Conservation (phyloP, 2,113 vertebrate species). For the Numida meleagris region DNA sequence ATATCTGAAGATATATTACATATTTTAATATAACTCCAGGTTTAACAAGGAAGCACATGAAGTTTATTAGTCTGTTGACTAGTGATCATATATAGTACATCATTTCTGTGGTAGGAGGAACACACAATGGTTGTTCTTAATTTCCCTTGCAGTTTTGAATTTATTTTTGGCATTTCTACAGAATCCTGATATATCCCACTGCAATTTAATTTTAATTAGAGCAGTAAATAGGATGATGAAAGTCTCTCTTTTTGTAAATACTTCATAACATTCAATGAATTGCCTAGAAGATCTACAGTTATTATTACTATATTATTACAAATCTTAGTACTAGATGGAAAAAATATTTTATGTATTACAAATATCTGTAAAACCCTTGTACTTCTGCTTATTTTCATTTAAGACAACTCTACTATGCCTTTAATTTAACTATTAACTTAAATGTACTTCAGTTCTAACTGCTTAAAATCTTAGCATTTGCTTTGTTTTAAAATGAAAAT, state of each 20-base stretch:
- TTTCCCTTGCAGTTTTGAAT: background rate
- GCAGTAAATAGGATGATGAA: background rate
- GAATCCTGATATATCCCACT: slow-evolving; percentile 13
- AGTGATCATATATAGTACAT: background rate
- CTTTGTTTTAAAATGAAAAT: background rate
- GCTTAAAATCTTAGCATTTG: background rate
- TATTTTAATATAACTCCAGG: slow-evolving; percentile 29
- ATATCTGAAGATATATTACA: slow-evolving; percentile 32
- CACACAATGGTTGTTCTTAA: background rate
- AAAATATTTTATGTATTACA: background rate
- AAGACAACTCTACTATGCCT: background rate
- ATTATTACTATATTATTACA: background rate
- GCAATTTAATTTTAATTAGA: slow-evolving; percentile 29
- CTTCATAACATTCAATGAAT: background rate
- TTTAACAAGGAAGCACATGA: slow-evolving; percentile 33
- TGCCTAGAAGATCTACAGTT: background rate
- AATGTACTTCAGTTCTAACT: background rate
- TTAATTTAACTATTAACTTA: background rate
- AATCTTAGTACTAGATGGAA: background rate
- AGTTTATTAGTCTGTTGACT: slow-evolving; percentile 30
- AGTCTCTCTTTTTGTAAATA: background rate
- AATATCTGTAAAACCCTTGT: background rate
- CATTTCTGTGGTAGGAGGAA: background rate
- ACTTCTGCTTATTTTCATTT: background rate
- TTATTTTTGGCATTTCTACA: slow-evolving; percentile 32